Conservation (phyloP, 1,140 invertebrate genomes). For the Cryptotermes secundus region DNA sequence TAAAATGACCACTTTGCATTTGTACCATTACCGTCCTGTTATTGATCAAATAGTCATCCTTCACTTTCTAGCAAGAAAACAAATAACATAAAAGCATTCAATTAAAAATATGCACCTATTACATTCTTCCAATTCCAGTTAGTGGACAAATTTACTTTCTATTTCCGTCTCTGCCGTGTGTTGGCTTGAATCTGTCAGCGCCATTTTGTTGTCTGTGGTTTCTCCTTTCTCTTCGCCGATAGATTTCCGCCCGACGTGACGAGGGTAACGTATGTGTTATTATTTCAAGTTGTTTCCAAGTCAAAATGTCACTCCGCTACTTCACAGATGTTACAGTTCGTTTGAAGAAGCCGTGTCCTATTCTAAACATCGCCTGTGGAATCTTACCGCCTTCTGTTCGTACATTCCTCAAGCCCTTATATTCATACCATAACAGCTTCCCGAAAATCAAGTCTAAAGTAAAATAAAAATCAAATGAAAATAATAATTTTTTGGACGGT, state of each 20-base stretch:
- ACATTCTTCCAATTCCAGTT: background rate
- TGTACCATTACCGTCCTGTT: background rate
- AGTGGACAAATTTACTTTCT: background rate
- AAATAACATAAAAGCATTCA: background rate
- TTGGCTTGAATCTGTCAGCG: background rate
- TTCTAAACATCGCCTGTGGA: background rate
- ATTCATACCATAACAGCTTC: background rate
- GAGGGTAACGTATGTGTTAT: background rate
- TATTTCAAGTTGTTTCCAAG: slow-evolving; percentile 3
- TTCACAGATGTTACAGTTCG: slow-evolving; percentile 5
- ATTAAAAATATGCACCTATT: background rate
- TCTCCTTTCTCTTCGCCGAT: too few relatives aligned
- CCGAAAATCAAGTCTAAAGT: background rate
- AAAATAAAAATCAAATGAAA: background rate
- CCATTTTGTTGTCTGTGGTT: background rate
- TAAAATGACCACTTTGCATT: background rate
- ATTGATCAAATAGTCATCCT: background rate
- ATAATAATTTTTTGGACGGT: background rate
- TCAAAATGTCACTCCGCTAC: slow-evolving; percentile 12
- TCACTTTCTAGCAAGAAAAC: background rate
- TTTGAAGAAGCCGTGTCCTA: background rate
- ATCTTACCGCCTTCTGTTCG: background rate
- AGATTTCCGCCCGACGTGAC: background rate
- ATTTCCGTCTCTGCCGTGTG: background rate
- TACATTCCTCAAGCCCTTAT: background rate